Evolutionary conservation across 2,797 vertebrate genomes (phyloP), one percentile per base, ranked within the genome.

Genomic region (Enteromius argenteus): DNA sequence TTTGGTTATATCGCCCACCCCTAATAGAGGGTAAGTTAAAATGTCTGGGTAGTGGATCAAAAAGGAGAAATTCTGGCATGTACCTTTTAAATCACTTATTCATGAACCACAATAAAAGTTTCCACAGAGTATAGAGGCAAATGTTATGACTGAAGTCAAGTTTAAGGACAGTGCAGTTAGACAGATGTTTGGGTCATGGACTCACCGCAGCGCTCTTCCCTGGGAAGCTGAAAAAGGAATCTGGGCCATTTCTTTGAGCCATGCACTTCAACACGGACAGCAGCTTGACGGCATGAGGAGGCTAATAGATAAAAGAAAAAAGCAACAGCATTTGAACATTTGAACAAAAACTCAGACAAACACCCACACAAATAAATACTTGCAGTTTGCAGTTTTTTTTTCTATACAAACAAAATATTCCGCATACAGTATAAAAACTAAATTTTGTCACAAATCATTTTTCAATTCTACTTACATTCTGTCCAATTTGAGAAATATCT

Each of bases 171-270:
- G 37, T 14, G 7, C 53, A 13, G 27, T 32, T n/a, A 19, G 2
- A 69, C 1, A 72, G 62, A 32, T 64, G 79, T 73, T 80, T 68
- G 9, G 17, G 44, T 64, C 72, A 35, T 32, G 27, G 15, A 92
- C 98, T 95, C 92, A 99, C 98, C 21, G 98, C 97, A 91, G 98
- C 97, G 89, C 97, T 99, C 94, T 98, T 99, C 68, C 98, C 98
- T 27, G 98, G 98, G 67, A 99, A 99, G 92, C 96, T 99, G 95
- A 99, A 99, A 94, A 99, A 99, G 83, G 98, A 96, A 94, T 99
- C 97, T 1, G 98, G 97, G 85, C 98, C 97, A 3, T 96, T 96
- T 90, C 96, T 96, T 90, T 99, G 97, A 89, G 98, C 97, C 96
- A 99, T 97, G 89, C 96, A 96, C 93, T 97, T 99, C 90, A 99